Evolutionary conservation across 2,888 invertebrate species (phyloP), one percentile per base, ranked within the genome.

Genomic region (Morpho helenor): DNA sequence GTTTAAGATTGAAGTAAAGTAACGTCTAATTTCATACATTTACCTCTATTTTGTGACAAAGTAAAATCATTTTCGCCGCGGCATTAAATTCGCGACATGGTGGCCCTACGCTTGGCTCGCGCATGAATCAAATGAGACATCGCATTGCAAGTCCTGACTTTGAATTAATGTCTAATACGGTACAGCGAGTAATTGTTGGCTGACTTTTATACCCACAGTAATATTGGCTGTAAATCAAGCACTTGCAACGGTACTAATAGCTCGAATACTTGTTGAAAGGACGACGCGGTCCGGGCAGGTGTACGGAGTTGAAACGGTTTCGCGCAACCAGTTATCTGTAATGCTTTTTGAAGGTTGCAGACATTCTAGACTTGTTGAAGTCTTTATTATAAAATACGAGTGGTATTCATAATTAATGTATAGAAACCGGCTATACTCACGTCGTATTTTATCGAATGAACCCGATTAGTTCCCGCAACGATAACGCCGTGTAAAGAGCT

Each of bases 181-280:
- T 70, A 77, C 75, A 73, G 76, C 83, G 72, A 80, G 82, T 85
- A 85, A 85, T 86, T 79, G 82, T 80, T 75, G 67, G 74, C 67
- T 76, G 83, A 84, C 76, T 61, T 60, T 83, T 84, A 82, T 81
- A 80, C 74, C 70, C 67, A 56, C 59, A 59, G 61, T 68, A 69
- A 68, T 74, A 73, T 74, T 73, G 69, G 62, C 72, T 62, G 76
- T 84, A 83, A 83, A 83, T 84, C 83, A 82, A 75, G 76, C 69
- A 72, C 68, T 72, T 68, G 69, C 71, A 68, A 72, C 73, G 75
- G 73, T 79, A 79, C 82, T 77, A 82, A 79, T 78, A 73, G 76
- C 40, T 16, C 39, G 40, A 52, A 46, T 53, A 45, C 41, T 45
- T 45, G 53, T 10, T 16, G 53, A 46, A 46, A 46, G 46, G 8